Evolutionary conservation across 2,888 invertebrate genomes (phyloP), one percentile per base, ranked within the genome.

Genomic region (Phengaris arion): DNA sequence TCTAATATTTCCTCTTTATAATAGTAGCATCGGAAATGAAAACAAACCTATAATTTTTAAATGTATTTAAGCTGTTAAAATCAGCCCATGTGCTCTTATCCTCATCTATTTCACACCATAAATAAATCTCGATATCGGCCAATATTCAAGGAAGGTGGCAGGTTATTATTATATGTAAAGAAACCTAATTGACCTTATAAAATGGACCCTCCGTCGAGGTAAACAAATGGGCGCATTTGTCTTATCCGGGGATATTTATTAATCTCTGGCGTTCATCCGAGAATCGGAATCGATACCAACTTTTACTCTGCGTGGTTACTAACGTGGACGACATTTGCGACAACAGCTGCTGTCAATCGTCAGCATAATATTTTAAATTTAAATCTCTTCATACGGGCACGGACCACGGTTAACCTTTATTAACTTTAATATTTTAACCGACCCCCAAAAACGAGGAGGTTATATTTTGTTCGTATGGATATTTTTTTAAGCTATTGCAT

Each of bases 131-230:
- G 7, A 64, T 6, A 45, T 64, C 64, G 35, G 35, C 35, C 35
- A 64, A 64, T 64, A 64, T 64, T 45, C 64, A 45, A 64, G 35
- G 64, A 64, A 35, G 64, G 64, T 35, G 64, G 64, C 64, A 45
- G 35, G 64, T 45, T 35, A 64, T 64, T 64, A 64, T 64, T 64
- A 35, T 64, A 64, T 64, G 64, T 64, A 64, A 64, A 64, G 64
- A 64, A 45, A 64, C 64, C 64, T 64, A 64, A 64, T 64, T 64
- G 64, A 35, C 35, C 35, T 64, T 35, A 64, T 64, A 64, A 64
- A 64, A 64, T 12, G 35, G 35, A 45, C 64, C 64, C 64, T 64
- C 13, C 64, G 64, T 64, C 64, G 64, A 64, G 64, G 64, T 64
- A 45, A 64, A 64, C 35, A 64, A 35, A 64, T 64, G 64, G 35